These are phyloP conservation scores for Lathamus discolor DNA, from an alignment of 2,113 vertebrate species.

Conservation along the genomic window DNA sequence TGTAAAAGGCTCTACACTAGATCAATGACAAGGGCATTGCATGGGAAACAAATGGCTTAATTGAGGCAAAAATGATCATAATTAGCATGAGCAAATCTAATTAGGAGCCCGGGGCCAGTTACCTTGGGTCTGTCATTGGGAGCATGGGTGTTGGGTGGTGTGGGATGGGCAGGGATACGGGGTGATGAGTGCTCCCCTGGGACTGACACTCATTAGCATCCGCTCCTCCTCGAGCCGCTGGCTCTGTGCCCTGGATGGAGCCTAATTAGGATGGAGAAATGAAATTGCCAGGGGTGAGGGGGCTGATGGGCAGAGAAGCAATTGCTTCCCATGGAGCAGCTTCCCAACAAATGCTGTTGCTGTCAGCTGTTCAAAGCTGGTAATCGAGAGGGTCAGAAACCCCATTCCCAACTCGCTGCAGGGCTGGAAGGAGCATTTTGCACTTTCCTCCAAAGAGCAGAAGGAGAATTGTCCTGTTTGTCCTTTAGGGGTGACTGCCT, in stretches of 20 bases:
- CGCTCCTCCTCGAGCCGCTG: not conserved
- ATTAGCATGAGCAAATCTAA: constrained; percentile 29
- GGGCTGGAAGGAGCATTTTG: not conserved
- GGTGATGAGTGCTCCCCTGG: rapidly evolving
- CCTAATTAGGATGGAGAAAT: not conserved
- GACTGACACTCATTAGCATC: not conserved
- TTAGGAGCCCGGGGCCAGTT: not conserved
- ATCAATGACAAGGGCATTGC: rapidly evolving
- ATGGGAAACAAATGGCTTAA: constrained; percentile 21
- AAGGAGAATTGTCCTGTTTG: not conserved
- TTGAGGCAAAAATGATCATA: not conserved
- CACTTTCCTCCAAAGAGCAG: not conserved
- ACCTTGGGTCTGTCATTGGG: not conserved
- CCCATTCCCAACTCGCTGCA: not conserved
- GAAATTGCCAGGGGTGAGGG: not conserved
- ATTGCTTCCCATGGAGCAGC: rapidly evolving
- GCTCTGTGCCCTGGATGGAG: rapidly evolving
- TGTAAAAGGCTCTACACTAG: not conserved
- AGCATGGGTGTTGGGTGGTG: not conserved
- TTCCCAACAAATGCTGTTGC: rapidly evolving
- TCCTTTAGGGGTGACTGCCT: rapidly evolving
- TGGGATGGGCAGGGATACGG: not conserved
- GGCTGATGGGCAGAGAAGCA: not conserved
- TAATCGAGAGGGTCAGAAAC: not conserved
- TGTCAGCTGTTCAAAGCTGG: not conserved